Evolutionary conservation across 2,113 vertebrate species (phyloP), one percentile per base, ranked within the genome.

Genomic region (Corythoichthys haematopterus): DNA sequence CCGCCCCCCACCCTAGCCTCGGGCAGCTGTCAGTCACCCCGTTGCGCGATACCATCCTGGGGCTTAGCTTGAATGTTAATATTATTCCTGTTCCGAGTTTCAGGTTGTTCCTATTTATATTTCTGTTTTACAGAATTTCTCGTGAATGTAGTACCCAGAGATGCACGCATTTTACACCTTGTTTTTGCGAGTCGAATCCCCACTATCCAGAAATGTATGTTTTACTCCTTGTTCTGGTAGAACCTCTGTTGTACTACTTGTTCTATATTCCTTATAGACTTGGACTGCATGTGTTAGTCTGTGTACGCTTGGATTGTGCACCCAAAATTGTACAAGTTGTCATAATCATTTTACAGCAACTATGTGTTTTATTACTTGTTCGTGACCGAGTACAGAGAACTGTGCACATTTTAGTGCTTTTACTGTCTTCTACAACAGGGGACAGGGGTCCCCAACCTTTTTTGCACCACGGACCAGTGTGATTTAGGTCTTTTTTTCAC

Each of bases 201-300:
- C 6, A 43, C 40, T 43, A 43, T 8, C 40, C 40, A 43, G 40
- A 43, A 43, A 43, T 50, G 47, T 28, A 28, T 3, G 13, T 15
- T 70, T 46, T 15, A 4, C 51, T 72, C 55, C 72, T 73, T 76
- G 53, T 33, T 55, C 20, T 12, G 1, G 8, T 55, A 11, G 3
- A 13, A 35, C 20, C 20, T 28, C 20, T 28, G 20, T 28, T 28
- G 20, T 28, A 28, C 12, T 62, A 52, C 36, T 36, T 57, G 55
- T 28, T 55, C 28, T n/a, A 53, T 53, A 55, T 55, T n/a, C 16
- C 3, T 55, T 33, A 4, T 43, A 43, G 40, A 8, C 40, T 43
- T 43, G 40, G 9, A 43, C 40, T 43, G 40, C 40, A 43, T 43
- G 40, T 43, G 40, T 28, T 28, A 28, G 20, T 28, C 20, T 28